These are phyloP conservation scores for Chiloscyllium plagiosum DNA, from an alignment of 2,113 vertebrate species.

Conservation along the genomic window DNA sequence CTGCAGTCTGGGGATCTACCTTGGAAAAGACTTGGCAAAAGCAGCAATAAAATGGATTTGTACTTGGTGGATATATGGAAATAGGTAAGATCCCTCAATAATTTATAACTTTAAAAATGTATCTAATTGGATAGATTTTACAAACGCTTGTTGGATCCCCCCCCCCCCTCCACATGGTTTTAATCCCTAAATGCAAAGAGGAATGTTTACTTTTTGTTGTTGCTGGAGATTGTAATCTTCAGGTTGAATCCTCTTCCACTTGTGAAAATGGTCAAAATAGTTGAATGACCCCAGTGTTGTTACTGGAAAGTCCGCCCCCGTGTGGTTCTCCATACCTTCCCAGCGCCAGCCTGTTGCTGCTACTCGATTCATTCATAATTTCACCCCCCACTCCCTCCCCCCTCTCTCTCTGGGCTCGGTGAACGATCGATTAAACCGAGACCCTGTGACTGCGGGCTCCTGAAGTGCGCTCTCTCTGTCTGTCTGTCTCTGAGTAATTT, in stretches of 20 bases:
- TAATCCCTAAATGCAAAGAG: background rate
- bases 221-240: background rate
- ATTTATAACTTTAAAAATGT: background rate
- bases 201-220: background rate
- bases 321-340: conserved; percentile 53
- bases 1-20: background rate
- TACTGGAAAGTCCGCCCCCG: conserved; percentile 50
- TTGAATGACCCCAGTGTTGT: background rate
- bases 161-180: too few relatives aligned
- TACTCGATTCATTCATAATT: conserved; percentile 43
- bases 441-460: conserved; percentile 40
- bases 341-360: background rate
- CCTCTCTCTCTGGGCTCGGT: conserved; percentile 64
- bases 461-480: too few relatives aligned
- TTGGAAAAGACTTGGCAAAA: background rate
- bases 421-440: conserved; percentile 47
- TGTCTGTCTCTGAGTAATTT: background rate
- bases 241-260: background rate
- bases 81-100: conserved; percentile 54
- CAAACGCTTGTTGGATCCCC: background rate
- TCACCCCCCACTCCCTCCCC: conserved; percentile 65
- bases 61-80: conserved; percentile 54
- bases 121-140: background rate
- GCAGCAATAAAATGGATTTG: conserved; percentile 56
- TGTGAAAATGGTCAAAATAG: background rate